Evolutionary conservation across 2,797 vertebrate genomes (phyloP).

Genomic region (Limosa lapponica): DNA sequence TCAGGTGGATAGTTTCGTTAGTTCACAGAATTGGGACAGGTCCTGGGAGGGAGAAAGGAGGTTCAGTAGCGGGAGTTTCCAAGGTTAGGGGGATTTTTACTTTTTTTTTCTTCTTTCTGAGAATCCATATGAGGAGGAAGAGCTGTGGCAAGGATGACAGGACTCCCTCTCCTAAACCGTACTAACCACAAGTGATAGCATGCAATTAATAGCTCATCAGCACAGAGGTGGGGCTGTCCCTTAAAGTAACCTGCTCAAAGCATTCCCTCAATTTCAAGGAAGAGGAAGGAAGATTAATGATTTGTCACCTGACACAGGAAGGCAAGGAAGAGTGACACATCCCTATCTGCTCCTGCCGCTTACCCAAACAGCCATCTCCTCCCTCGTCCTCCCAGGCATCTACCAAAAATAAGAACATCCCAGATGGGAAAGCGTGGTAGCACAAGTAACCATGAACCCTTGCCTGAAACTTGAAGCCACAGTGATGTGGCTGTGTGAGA

Average conservation of each 20-base stretch:
- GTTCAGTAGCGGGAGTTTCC: conserved; percentile 2
- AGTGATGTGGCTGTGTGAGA: background rate
- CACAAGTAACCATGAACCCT: background rate
- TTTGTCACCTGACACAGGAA: background rate
- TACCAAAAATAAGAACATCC: background rate
- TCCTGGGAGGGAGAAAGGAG: background rate
- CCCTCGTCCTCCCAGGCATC: background rate
- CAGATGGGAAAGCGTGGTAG: background rate
- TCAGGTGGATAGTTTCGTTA: background rate
- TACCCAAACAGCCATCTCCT: background rate
- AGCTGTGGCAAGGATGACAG: background rate
- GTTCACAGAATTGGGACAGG: background rate
- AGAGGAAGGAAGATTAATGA: background rate
- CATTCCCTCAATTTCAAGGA: background rate
- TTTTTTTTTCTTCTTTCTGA: conserved; percentile 1
- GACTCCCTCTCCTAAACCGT: background rate
- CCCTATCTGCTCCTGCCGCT: background rate
- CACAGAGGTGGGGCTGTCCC: background rate
- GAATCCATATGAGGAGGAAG: background rate
- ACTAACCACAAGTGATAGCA: background rate
- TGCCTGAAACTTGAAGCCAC: background rate
- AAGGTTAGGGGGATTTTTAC: background rate
- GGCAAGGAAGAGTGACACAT: background rate
- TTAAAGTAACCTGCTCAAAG: background rate
- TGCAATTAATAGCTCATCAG: background rate